Percentiles rank a stretch among this genome's conserved stretches.
Evolutionary conservation across 2,797 vertebrate genomes (phyloP).

Genomic region (Eupleurogrammus muticus): DNA sequence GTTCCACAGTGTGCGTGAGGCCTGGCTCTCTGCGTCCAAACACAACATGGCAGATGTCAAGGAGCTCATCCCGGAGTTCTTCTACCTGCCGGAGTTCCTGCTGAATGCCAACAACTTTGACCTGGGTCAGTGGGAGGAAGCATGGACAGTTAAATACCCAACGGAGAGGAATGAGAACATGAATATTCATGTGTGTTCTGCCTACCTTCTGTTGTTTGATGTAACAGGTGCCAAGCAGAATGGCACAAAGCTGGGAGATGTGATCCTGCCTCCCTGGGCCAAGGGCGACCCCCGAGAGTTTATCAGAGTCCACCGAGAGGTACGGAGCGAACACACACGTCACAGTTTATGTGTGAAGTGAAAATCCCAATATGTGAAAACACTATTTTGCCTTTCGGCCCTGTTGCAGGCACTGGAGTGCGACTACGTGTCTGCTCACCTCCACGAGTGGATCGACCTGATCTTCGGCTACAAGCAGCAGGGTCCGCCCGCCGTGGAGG

Average conservation of each 20-base stretch:
- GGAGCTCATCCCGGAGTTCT: constrained; percentile 98
- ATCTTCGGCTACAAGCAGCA: constrained; percentile 99
- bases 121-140: constrained; percentile 83
- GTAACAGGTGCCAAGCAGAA: constrained; percentile 95
- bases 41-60: constrained; percentile 99
- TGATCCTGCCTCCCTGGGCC: constrained; percentile 96
- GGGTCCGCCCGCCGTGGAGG: constrained; percentile 95
- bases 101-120: constrained; percentile 99
- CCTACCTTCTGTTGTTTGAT: neutral
- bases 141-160: accelerated
- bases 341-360: accelerated
- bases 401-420: constrained; percentile 93
- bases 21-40: constrained; percentile 96
- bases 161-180: neutral
- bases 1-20: constrained; percentile 98
- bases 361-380: neutral
- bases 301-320: constrained; percentile 97
- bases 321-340: constrained; percentile 43
- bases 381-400: neutral
- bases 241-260: constrained; percentile 94
- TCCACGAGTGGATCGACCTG: constrained; percentile 99
- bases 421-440: constrained; percentile 96
- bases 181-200: neutral
- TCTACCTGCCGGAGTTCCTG: constrained; percentile 97
- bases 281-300: constrained; percentile 98